phyloP scores from a whole-genome alignment of 2,888 invertebrate species.

The Epiblema foenella region DNA sequence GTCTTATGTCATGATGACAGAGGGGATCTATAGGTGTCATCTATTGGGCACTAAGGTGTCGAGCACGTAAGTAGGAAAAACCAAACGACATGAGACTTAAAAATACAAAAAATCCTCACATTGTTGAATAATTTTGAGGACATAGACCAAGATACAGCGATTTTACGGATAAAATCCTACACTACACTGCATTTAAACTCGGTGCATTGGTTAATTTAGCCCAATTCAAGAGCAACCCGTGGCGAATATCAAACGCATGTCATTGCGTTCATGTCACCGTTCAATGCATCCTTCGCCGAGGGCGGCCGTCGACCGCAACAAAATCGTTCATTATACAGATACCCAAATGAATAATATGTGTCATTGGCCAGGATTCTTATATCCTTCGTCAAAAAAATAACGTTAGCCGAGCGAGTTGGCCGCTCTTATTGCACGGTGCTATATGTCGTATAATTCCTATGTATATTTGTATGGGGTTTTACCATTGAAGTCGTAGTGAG shows the following conservation, averaged over 20 bases:
- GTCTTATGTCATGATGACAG: too few relatives aligned
- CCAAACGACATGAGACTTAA: constrained; percentile 4
- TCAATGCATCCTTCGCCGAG: constrained; percentile 31
- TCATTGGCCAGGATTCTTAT: constrained; percentile 16
- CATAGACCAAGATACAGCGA: too few relatives aligned
- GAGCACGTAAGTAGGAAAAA: not conserved
- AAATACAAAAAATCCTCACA: constrained; percentile 43
- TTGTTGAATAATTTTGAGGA: too few relatives aligned
- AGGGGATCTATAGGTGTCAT: too few relatives aligned
- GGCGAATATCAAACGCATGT: constrained; percentile 45
- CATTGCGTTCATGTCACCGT: constrained; percentile 49
- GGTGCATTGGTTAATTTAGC: constrained; percentile 54
- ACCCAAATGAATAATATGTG: constrained; percentile 19
- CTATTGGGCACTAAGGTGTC: too few relatives aligned
- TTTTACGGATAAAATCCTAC: constrained; percentile 47
- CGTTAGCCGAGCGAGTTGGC: not conserved
- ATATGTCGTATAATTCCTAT: not conserved
- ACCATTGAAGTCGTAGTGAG: too few relatives aligned
- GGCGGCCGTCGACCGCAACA: constrained; percentile 16
- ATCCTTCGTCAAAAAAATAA: constrained; percentile 12
- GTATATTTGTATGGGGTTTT: too few relatives aligned
- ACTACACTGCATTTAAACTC: constrained; percentile 50
- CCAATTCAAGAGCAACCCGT: constrained; percentile 53
- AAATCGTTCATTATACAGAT: constrained; percentile 16
- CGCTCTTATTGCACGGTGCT: not conserved